phyloP scores from a whole-genome alignment of 2,888 invertebrate genomes.

The Drosophila mimetica region DNA sequence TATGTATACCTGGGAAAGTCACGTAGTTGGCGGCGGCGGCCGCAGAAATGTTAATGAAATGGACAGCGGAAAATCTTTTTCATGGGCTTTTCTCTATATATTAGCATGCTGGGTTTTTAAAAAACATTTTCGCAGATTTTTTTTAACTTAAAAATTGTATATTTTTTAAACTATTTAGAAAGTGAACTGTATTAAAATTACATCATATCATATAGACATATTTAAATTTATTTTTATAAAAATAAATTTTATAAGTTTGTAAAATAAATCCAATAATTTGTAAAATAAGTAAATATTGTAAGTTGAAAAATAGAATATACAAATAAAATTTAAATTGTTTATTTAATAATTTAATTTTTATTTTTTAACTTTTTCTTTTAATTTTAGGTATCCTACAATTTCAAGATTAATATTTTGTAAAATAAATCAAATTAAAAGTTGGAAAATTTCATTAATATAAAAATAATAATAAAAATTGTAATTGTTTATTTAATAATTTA shows the following conservation, averaged over 20 bases:
- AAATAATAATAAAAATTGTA: not conserved
- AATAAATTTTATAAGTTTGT: not conserved
- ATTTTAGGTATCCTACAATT: not conserved
- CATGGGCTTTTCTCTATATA: conserved; percentile 3
- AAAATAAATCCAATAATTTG: not conserved
- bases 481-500: not conserved
- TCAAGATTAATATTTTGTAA: not conserved
- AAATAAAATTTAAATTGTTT: not conserved
- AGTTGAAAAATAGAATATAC: not conserved
- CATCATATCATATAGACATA: no score
- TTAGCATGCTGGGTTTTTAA: no score
- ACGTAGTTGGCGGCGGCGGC: conserved; percentile 29
- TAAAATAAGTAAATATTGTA: not conserved
- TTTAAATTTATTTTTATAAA: not conserved
- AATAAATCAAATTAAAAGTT: not conserved
- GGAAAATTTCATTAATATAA: not conserved
- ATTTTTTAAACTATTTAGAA: no score
- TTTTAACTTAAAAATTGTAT: not conserved
- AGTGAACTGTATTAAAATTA: no score
- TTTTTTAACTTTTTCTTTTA: no score
- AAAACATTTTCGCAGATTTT: no score
- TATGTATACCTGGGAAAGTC: no score
- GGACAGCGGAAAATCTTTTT: conserved; percentile 55
- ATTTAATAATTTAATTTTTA: not conserved
- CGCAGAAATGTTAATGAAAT: conserved; percentile 68